Conservation (phyloP, 1,140 invertebrate species). For the Drosophila tsacasi region DNA sequence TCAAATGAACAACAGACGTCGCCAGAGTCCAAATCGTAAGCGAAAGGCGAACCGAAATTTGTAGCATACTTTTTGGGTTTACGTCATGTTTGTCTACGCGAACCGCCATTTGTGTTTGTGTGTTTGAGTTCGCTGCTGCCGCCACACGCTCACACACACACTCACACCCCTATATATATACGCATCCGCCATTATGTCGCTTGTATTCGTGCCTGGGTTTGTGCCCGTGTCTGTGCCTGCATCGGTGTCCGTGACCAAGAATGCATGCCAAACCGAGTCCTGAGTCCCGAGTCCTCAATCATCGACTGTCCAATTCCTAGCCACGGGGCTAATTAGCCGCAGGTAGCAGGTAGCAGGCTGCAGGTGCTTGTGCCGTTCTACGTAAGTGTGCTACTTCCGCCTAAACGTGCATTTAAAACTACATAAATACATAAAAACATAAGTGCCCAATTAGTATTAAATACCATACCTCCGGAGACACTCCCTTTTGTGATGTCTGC, state of each 20-base stretch:
- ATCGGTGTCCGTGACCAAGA: slow-evolving; percentile 40
- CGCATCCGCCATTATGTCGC: slow-evolving; percentile 31
- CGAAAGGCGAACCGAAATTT: slow-evolving; percentile 42
- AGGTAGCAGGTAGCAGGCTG: slow-evolving; percentile 13
- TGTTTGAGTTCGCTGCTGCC: slow-evolving; percentile 30
- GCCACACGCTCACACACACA: slow-evolving; percentile 33
- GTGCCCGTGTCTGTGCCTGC: slow-evolving; percentile 29
- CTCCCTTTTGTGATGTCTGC: slow-evolving; percentile 28
- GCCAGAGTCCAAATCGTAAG: slow-evolving; percentile 27
- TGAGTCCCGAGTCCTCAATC: slow-evolving; percentile 24
- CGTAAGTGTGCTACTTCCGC: slow-evolving; percentile 56
- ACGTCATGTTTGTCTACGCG: slow-evolving; percentile 78
- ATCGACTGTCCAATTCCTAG: slow-evolving; percentile 49
- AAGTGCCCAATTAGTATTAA: slow-evolving; percentile 25
- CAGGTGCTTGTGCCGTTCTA: slow-evolving; percentile 54
- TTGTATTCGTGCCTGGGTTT: slow-evolving; percentile 39
- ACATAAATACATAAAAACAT: background rate
- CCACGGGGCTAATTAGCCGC: slow-evolving; percentile 43
- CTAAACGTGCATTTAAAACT: slow-evolving; percentile 2
- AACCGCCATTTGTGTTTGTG: slow-evolving; percentile 58
- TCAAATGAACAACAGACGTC: slow-evolving; percentile 26
- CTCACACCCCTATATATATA: slow-evolving; percentile 7
- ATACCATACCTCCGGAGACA: slow-evolving; percentile 3
- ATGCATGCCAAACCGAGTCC: slow-evolving; percentile 42
- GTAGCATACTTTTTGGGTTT: slow-evolving; percentile 75